phyloP scores from a whole-genome alignment of 2,888 invertebrate species.

The Cotesia congregata region DNA sequence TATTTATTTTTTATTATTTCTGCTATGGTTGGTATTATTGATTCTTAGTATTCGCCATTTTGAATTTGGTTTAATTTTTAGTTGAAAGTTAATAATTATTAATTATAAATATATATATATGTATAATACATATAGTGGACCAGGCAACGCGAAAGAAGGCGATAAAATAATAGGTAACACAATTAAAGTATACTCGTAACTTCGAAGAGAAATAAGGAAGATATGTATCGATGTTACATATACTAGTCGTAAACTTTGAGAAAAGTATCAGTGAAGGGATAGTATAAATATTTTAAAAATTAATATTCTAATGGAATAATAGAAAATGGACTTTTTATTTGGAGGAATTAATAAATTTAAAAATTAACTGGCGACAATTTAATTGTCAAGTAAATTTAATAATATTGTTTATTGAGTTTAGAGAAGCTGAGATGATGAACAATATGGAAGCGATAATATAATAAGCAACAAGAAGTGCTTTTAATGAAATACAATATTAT shows the following conservation, averaged over 20 bases:
- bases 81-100: neutral
- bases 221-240: conserved; percentile 39
- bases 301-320: conserved; percentile 39
- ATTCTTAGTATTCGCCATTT: neutral
- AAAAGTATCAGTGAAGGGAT: conserved; percentile 41
- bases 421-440: conserved; percentile 46
- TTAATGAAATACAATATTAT: conserved; percentile 68
- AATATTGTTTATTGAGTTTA: conserved; percentile 17
- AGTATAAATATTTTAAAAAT: conserved; percentile 44
- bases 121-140: conserved; percentile 15
- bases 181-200: conserved; percentile 24
- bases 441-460: conserved; percentile 63
- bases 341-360: conserved; percentile 40
- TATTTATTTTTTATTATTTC: neutral
- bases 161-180: conserved; percentile 22
- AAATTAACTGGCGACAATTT: conserved; percentile 15
- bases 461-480: conserved; percentile 70
- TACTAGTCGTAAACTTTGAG: conserved; percentile 5
- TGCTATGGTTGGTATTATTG: neutral
- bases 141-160: conserved; percentile 24
- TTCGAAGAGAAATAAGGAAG: conserved; percentile 21
- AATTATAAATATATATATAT: neutral
- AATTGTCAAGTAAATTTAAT: conserved; percentile 36
- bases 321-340: conserved; percentile 19
- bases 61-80: conserved; percentile 8